Evolutionary conservation across 2,797 vertebrate species (phyloP), one percentile per base, ranked within the genome.

Genomic region (Vireo griseus): DNA sequence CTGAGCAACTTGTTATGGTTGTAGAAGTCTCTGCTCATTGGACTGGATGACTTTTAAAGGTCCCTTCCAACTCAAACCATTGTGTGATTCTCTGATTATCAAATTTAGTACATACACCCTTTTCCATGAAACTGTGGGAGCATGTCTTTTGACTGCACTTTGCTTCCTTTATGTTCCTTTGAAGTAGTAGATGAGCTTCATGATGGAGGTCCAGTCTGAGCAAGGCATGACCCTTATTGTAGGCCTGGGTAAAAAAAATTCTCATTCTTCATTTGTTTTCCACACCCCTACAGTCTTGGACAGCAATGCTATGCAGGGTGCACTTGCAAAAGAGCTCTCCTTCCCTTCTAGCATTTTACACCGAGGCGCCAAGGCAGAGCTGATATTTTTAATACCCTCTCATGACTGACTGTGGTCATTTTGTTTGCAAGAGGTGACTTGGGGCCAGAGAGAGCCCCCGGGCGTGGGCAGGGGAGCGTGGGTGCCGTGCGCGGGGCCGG

Each of bases 361-460:
- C 19, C 25, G 28, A 35, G 52, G 10, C 65, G n/a, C 37, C 16
- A 5, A 15, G 1, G 66, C 54, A 13, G 31, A 48, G 39, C 5
- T 8, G 45, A 0, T 26, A 1, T 25, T 67, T 91, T 28, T n/a
- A 65, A 33, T 25, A 15, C 10, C 20, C 3, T 20, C 6, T 35
- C 16, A 0, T 14, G 74, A 29, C 42, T 5, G 1, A 3, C 35
- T 19, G 2, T 0, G 39, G 26, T 47, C 3, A 4, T 52, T 73
- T 33, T 9, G 68, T 37, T 66, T 16, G 24, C 67, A 3, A 4
- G 65, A 21, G 50, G 44, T 9, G 84, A 2, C 6, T 5, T 2
- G 31, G 66, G 66, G 54, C 25, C 61, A 18, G 50, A 6, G 7
- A 3, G 13, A 20, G 31, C 42, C 20, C 9, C 8, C 6, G 52